phyloP scores from a whole-genome alignment of 2,888 invertebrate species.

The Hirudinaria manillensis region DNA sequence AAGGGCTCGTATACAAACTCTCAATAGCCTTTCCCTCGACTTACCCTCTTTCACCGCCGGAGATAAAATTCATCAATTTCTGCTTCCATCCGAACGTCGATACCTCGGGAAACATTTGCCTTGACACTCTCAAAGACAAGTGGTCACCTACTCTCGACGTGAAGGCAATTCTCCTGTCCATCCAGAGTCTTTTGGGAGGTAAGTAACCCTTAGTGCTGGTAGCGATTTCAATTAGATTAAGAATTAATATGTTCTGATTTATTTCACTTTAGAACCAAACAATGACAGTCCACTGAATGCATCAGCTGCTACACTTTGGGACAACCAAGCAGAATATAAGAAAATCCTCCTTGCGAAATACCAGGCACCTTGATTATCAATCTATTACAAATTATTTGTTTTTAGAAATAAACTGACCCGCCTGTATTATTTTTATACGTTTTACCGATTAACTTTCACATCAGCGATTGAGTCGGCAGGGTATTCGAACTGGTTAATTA shows the following conservation, averaged over 20 bases:
- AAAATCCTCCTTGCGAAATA: conserved; percentile 16
- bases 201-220: conserved; percentile 40
- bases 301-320: conserved; percentile 24
- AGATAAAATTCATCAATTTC: conserved; percentile 76
- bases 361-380: conserved; percentile 1
- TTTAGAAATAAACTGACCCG: too few relatives aligned
- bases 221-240: neutral
- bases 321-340: conserved; percentile 21
- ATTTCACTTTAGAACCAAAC: conserved; percentile 35
- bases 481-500: too few relatives aligned
- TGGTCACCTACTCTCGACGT: conserved; percentile 96
- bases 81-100: conserved; percentile 96
- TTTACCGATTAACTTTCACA: too few relatives aligned
- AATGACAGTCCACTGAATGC: conserved; percentile 24
- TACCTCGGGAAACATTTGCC: conserved; percentile 73
- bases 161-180: conserved; percentile 81
- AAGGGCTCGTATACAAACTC: conserved; percentile 79
- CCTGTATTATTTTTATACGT: too few relatives aligned
- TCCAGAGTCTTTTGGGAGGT: conserved; percentile 81
- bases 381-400: too few relatives aligned
- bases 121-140: conserved; percentile 92
- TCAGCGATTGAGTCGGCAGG: too few relatives aligned
- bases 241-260: neutral
- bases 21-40: conserved; percentile 85
- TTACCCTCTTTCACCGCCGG: conserved; percentile 86